phyloP scores from a whole-genome alignment of 2,113 vertebrate genomes.

The Jacana jacana region DNA sequence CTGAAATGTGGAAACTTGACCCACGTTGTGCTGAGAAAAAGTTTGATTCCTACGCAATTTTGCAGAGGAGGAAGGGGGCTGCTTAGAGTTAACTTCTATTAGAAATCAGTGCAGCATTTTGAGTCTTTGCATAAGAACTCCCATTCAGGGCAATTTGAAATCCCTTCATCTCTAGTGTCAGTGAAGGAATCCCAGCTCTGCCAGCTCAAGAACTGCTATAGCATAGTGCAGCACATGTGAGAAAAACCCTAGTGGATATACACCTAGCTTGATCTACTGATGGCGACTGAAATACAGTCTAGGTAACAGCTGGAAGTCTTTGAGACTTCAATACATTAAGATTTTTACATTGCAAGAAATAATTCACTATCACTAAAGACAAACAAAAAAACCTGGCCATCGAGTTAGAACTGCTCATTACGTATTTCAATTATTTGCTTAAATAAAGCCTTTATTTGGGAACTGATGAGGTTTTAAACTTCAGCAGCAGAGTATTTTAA shows the following conservation, averaged over 20 bases:
- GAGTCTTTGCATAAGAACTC: not conserved
- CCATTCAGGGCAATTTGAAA: not conserved
- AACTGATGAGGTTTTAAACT: not conserved
- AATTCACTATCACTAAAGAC: not conserved
- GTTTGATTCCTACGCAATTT: not conserved
- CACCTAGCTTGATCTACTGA: not conserved
- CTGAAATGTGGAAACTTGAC: not conserved
- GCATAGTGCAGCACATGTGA: not conserved
- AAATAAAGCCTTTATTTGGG: not conserved
- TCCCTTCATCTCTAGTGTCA: not conserved
- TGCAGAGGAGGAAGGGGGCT: not conserved
- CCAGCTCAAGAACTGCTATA: not conserved
- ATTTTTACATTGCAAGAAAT: not conserved
- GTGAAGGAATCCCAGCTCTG: not conserved
- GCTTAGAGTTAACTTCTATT: not conserved
- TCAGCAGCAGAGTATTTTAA: not conserved
- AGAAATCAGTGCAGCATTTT: not conserved
- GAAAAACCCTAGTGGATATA: not conserved
- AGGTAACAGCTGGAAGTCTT: not conserved
- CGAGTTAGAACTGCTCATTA: not conserved
- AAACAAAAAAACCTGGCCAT: not conserved
- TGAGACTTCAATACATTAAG: accelerated
- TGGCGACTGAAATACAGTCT: not conserved
- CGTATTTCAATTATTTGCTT: not conserved
- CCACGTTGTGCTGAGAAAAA: not conserved